phyloP scores from a whole-genome alignment of 2,888 invertebrate species.

The Lasius platythorax region DNA sequence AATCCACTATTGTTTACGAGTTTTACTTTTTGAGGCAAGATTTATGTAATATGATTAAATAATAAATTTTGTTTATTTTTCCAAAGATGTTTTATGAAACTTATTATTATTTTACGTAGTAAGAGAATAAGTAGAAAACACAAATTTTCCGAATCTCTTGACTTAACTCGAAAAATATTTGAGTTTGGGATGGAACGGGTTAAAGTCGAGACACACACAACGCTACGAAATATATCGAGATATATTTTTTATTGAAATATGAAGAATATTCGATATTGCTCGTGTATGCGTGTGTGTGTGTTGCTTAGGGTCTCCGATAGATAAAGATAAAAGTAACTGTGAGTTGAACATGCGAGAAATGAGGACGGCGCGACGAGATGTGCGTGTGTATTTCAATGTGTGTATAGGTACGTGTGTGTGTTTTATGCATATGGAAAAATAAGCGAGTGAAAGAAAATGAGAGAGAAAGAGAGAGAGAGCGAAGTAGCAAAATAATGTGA shows the following conservation, averaged over 20 bases:
- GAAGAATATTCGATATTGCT: conserved; percentile 51
- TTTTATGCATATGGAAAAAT: neutral
- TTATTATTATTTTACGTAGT: neutral
- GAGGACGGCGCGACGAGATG: conserved; percentile 23
- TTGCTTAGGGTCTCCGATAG: conserved; percentile 45
- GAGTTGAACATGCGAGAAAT: conserved; percentile 23
- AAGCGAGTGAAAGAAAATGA: neutral
- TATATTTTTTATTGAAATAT: conserved; percentile 66
- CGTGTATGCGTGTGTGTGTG: conserved; percentile 10
- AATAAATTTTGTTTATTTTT: neutral
- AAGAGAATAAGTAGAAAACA: neutral
- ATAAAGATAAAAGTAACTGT: conserved; percentile 16
- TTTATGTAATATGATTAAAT: conserved; percentile 1
- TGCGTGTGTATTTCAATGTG: neutral
- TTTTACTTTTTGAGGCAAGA: neutral
- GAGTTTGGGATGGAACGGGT: conserved; percentile 34
- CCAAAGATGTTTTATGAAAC: neutral
- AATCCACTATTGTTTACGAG: neutral
- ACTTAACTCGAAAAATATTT: neutral
- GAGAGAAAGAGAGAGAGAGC: conserved; percentile 29
- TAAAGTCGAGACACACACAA: conserved; percentile 16
- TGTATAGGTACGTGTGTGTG: neutral
- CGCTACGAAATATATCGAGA: conserved; percentile 32
- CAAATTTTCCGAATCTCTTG: neutral
- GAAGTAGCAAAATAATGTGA: conserved; percentile 75